Conservation (phyloP, 2,113 vertebrate species). For the Albula glossodonta region DNA sequence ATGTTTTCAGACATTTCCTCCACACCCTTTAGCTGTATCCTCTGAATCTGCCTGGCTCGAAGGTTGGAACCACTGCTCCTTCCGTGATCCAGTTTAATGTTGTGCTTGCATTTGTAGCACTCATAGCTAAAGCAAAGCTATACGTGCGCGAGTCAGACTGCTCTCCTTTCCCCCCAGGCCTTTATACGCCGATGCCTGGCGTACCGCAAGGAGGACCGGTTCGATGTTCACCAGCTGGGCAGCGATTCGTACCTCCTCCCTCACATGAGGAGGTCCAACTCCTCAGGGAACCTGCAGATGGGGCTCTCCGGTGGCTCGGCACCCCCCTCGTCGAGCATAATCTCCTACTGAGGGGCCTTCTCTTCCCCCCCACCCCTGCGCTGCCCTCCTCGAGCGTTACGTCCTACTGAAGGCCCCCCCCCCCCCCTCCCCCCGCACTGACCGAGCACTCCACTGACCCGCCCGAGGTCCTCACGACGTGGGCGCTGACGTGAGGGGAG, state of each 20-base stretch:
- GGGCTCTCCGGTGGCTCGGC: slow-evolving; percentile 79
- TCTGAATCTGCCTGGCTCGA: no score
- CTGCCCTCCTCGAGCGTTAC: no score
- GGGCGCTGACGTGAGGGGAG: slow-evolving; percentile 21
- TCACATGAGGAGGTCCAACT: slow-evolving; percentile 97
- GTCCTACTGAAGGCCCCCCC: no score
- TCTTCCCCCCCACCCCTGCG: slow-evolving; percentile 51
- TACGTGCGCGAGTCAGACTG: neutral
- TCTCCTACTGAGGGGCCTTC: slow-evolving; percentile 85
- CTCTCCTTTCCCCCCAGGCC: slow-evolving; percentile 68
- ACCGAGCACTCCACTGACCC: neutral
- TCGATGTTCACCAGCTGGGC: slow-evolving; percentile 93
- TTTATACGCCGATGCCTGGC: slow-evolving; percentile 97
- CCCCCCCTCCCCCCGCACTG: no score
- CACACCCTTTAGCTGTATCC: no score
- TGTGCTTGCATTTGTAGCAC: no score
- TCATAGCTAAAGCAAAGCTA: neutral
- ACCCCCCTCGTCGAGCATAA: slow-evolving; percentile 84
- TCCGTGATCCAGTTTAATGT: no score
- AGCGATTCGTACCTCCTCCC: slow-evolving; percentile 96
- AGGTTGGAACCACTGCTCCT: no score
- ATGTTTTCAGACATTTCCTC: neutral
- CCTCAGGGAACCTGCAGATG: slow-evolving; percentile 96
- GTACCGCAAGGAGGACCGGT: slow-evolving; percentile 96
- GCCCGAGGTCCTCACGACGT: neutral